Evolutionary conservation across 2,888 invertebrate genomes (phyloP), one percentile per base, ranked within the genome.

Genomic region (Ennomos fuscantarius): DNA sequence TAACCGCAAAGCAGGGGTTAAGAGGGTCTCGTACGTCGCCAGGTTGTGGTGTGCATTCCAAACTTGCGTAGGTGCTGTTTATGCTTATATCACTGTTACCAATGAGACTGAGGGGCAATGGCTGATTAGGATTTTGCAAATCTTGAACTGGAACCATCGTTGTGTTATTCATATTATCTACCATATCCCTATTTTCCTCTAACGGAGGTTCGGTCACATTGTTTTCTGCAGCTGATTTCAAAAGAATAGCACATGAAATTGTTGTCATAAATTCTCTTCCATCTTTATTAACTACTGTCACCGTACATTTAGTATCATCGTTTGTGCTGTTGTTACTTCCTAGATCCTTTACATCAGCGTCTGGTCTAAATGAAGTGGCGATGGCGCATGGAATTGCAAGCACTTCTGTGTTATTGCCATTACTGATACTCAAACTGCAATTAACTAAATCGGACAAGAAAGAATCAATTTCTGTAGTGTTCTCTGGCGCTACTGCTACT

Each of bases 311-410:
- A 1, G 92, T 91, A 44, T 78, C 84, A 63, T 90, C 88, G 8
- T 75, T 72, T 33, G 76, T 63, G 54, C 79, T 80, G 37, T 81
- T 75, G 39, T 72, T 74, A 41, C 69, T 65, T 53, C 76, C 74
- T 8, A 78, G 66, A 37, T 86, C 82, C 69, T 91, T 89, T 6
- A 89, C 79, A 60, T 89, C 83, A 40, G 90, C 86, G 33, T 92
- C 87, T 8, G 92, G 92, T 8, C 87, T 82, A 68, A 93, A 93
- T 1, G 93, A 93, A 24, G 93, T 89, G 44, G 93, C 93, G 13
- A 93, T 92, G 15, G 92, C 83, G 72, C 93, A 93, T 9, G 93
- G 93, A 70, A 93, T 92, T 2, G 86, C 88, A 15, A 92, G 73
- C 10, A 93, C 80, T 79, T 93, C 93, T 0, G 90, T 89, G 31